Base-by-base conservation (phyloP, 1,140 invertebrate species). In the Papilio helenus region DNA sequence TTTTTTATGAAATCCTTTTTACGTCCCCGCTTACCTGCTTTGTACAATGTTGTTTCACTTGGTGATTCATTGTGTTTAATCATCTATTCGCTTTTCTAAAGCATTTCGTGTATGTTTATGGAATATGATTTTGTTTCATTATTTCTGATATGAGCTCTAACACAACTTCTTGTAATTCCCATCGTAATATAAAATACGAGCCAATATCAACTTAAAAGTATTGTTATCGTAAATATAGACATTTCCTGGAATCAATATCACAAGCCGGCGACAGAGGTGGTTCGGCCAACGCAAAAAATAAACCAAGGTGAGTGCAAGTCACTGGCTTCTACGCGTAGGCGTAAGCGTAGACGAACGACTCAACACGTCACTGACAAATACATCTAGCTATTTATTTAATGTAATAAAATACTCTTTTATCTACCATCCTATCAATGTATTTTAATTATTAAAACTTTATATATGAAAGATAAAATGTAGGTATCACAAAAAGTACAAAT, bases 311-410 rank as follows among this genome's bases (percentile, higher is more conserved):
- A 84, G 73, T 76, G 20, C 71, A 80, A 81, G 81, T 84, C 83
- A 82, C 80, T 83, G 85, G 77, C 81, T 79, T 61, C 71, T 68
- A 81, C 72, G 78, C 74, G 85, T 84, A 77, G 85, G 80, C 81
- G 85, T 81, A 74, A n/a, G 80, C 81, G 85, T 81, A 74, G 72
- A 74, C 42, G 72, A 46, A 49, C 39, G 23, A 23, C 72, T 74
- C 14, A 14, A 49, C 42, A 72, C 72, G 42, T 72, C 72, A 39
- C 68, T 71, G 39, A 72, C 44, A 72, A 68, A 68, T 68, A 12
- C 20, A 12, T 34, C 61, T 68, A 29, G 4, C 12, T 68, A 68
- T 68, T 68, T 68, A 68, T 68, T 68, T 34, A 34, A 68, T 68
- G 26, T 68, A 29, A 68, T 8, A 61, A 23, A 23, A 61, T 61